Conservation (phyloP, 2,113 vertebrate species). For the Fulica atra region DNA sequence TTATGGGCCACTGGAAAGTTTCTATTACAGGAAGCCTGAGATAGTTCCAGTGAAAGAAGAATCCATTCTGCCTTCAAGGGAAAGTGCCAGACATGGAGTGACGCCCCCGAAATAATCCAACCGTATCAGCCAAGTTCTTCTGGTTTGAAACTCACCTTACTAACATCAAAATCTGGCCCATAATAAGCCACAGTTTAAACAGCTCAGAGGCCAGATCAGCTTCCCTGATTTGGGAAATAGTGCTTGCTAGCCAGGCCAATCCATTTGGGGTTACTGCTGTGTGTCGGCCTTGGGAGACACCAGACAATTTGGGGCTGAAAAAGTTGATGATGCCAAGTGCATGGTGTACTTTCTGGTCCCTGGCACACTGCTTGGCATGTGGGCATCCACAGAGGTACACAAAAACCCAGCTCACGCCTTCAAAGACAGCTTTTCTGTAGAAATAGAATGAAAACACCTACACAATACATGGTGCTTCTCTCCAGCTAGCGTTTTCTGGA, state of each 20-base stretch:
- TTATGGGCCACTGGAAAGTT: background rate
- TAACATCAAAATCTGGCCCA: background rate
- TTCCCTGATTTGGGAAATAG: background rate
- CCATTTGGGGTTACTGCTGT: background rate
- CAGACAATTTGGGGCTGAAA: background rate
- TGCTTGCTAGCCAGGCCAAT: background rate
- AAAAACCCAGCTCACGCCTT: background rate
- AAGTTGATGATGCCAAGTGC: background rate
- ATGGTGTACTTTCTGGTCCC: background rate
- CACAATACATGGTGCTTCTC: background rate
- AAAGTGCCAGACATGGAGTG: background rate
- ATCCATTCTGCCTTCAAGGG: background rate
- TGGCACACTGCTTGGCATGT: background rate
- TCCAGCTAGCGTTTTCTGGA: background rate
- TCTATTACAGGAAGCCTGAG: background rate
- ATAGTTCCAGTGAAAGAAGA: background rate
- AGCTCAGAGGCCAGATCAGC: background rate
- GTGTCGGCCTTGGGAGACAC: background rate
- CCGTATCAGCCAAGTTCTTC: background rate
- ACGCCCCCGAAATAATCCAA: background rate
- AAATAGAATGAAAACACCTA: slow-evolving; percentile 16
- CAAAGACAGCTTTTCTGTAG: slow-evolving; percentile 10
- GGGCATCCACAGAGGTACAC: background rate
- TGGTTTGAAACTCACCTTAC: background rate
- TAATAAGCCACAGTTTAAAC: background rate